phyloP scores from a whole-genome alignment of 2,888 invertebrate genomes.

The Andrena marginata region DNA sequence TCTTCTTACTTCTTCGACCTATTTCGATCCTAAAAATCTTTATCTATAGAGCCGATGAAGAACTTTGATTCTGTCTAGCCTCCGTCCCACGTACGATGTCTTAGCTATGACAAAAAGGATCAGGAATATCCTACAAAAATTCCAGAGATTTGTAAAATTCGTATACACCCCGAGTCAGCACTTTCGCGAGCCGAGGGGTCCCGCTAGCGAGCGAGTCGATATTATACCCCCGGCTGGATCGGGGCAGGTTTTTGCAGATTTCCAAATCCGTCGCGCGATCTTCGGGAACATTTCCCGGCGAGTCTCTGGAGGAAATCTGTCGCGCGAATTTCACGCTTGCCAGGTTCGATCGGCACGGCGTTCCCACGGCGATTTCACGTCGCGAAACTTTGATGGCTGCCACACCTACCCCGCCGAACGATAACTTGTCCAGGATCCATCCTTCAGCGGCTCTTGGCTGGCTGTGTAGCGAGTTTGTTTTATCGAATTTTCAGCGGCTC shows the following conservation, averaged over 20 bases:
- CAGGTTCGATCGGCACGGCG: constrained; percentile 64
- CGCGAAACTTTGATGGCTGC: constrained; percentile 73
- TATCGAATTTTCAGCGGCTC: constrained; percentile 66
- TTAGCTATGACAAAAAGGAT: not conserved
- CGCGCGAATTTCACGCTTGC: constrained; percentile 70
- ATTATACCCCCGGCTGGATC: constrained; percentile 12
- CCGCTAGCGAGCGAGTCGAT: constrained; percentile 11
- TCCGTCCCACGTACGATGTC: not conserved
- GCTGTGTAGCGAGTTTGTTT: constrained; percentile 69
- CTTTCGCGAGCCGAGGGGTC: not conserved
- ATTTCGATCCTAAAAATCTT: too few species aligned
- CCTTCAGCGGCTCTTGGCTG: constrained; percentile 41
- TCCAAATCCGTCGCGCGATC: constrained; percentile 48
- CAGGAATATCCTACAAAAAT: not conserved
- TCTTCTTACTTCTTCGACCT: too few species aligned
- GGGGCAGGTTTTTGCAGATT: constrained; percentile 43
- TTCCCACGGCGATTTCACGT: constrained; percentile 74
- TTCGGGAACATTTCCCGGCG: constrained; percentile 49
- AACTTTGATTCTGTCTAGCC: too few species aligned
- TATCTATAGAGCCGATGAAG: too few species aligned
- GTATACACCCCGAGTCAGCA: not conserved
- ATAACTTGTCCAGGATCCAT: constrained; percentile 71
- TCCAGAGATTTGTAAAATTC: not conserved
- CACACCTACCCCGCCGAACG: constrained; percentile 58
- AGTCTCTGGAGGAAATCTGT: constrained; percentile 72